Base-by-base conservation (phyloP, 92 coral and sea anemone species). In the Pocillopora meandrina region DNA sequence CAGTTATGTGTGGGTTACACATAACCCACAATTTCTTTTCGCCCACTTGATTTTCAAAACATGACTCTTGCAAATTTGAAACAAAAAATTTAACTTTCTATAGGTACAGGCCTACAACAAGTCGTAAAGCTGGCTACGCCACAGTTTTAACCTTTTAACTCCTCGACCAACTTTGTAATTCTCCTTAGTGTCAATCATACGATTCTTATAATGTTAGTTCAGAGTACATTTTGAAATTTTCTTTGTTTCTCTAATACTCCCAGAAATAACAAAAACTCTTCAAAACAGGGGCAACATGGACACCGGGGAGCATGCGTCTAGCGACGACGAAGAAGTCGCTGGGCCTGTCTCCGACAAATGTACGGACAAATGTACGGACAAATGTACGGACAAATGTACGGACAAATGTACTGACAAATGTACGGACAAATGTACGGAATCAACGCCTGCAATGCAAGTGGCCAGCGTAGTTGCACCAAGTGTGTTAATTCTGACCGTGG, bases 401-500 rank as follows among this genome's bases (percentile, higher is more conserved):
- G 8, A 42, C 52, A 42, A 42, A 42, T 42, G 86, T 63, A 64
- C 90, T 14, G 78, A 83, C 26, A 23, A 23, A 23, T 23, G 26
- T 23, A 23, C 26, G 26, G 26, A 26, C 31, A 26, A 26, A 42
- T 42, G 86, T 63, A 64, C 90, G 18, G 78, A 83, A 20, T 78
- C 69, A 57, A 74, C 83, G 89, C 89, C 95, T 49, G 93, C 95
- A 49, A 88, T 93, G 83, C 90, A 87, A 75, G 85, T 89, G 78
- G 97, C 97, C 95, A 93, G 97, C 90, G 95, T 93, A 5, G 91
- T 85, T 58, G 83, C 89, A 23, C 93, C 97, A 60, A 91, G 93
- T 67, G 87, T 87, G 76, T 87, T 92, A 6, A 93, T 93, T 62
- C 89, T 77, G n/a, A 66, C 88, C 2, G 92, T 93, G 10, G 52